Conservation (phyloP, 2,113 vertebrate species). For the Holacanthus passer region DNA sequence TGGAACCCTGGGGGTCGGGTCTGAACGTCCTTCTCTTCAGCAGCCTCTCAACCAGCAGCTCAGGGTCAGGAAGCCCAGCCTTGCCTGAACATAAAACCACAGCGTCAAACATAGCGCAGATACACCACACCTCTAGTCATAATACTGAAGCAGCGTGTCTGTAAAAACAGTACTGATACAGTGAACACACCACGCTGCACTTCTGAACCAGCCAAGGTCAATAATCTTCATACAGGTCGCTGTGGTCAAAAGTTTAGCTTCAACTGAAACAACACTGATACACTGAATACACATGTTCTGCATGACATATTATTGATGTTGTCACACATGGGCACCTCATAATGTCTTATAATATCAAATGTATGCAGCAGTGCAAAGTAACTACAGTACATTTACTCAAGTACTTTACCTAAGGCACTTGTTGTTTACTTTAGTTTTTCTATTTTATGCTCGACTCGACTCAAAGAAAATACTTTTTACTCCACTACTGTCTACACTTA, state of each 20-base stretch:
- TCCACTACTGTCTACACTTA: too few species aligned
- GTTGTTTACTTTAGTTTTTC: too few species aligned
- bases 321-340: not conserved
- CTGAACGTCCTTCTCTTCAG: slow-evolving; percentile 89
- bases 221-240: not conserved
- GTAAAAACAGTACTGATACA: slow-evolving; percentile 38
- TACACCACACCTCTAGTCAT: slow-evolving; percentile 38
- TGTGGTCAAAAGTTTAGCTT: not conserved
- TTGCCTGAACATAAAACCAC: slow-evolving; percentile 82
- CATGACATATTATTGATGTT: not conserved
- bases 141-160: slow-evolving; percentile 26
- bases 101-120: slow-evolving; percentile 11
- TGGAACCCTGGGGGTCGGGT: slow-evolving; percentile 90
- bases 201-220: slow-evolving; percentile 44
- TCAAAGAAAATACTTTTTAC: too few species aligned
- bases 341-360: not conserved
- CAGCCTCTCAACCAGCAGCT: slow-evolving; percentile 87
- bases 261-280: not conserved
- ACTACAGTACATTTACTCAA: not conserved
- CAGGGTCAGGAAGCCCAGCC: slow-evolving; percentile 87
- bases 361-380: not conserved
- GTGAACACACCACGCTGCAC: not conserved
- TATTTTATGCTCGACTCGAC: too few species aligned
- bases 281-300: not conserved
- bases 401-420: too few species aligned